phyloP scores from a whole-genome alignment of 1,140 invertebrate genomes.

The Cataglyphis hispanica region DNA sequence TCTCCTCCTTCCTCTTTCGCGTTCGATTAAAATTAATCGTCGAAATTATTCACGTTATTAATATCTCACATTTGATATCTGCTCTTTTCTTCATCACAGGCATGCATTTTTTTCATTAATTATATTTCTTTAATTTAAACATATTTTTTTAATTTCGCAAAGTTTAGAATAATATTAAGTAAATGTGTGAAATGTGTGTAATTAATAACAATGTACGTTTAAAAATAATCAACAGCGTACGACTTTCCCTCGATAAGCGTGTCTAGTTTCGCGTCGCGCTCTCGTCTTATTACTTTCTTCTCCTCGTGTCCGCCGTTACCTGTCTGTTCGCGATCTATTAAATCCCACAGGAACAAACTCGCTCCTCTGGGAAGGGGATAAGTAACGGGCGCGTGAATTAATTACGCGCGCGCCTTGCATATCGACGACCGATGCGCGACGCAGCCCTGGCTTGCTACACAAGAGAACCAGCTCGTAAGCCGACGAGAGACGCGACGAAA shows the following conservation, averaged over 20 bases:
- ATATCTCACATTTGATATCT: background rate
- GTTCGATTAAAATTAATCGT: background rate
- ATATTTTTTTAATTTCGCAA: background rate
- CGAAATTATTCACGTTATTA: background rate
- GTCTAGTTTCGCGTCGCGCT: conserved; percentile 13
- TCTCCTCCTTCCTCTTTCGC: background rate
- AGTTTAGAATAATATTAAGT: background rate
- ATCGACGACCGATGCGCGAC: conserved; percentile 57
- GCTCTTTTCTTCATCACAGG: no score
- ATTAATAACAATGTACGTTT: conserved; percentile 12
- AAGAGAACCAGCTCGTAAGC: conserved; percentile 26
- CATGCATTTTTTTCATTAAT: background rate
- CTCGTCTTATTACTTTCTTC: conserved; percentile 41
- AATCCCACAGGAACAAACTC: conserved; percentile 45
- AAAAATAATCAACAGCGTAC: background rate
- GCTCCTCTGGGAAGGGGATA: conserved; percentile 21
- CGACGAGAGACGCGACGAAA: conserved; percentile 58
- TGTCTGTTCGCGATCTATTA: conserved; percentile 49
- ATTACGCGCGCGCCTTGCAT: conserved; percentile 48
- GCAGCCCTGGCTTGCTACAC: background rate
- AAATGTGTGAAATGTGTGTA: background rate
- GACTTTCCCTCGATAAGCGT: conserved; percentile 30
- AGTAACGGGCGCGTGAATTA: conserved; percentile 58
- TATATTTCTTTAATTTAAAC: no score
- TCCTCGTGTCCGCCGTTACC: conserved; percentile 39